Evolutionary conservation across 2,113 vertebrate species (phyloP), one percentile per base, ranked within the genome.

Genomic region (Ceyx cyanopectus): DNA sequence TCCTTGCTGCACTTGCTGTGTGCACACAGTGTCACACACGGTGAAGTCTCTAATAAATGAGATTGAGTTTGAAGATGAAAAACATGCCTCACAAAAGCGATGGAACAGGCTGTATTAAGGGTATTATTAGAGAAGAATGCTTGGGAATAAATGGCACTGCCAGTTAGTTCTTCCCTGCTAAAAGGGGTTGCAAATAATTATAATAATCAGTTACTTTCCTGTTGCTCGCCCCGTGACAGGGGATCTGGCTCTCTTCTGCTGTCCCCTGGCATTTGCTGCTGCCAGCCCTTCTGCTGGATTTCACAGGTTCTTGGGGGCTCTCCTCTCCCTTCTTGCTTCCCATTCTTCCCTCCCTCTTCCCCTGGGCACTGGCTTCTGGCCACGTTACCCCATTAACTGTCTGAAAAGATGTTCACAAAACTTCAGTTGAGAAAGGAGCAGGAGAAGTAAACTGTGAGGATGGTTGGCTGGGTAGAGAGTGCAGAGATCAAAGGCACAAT

Each of bases 11-110:
- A 60, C 63, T 93, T 18, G 51, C 79, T 77, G 87, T 65, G 84
- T 80, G 92, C 87, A 80, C 87, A 23, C 77, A 27, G 53, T 93
- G 92, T 30, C 89, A 63, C 92, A 87, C 18, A 24, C 32, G 2
- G 75, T 14, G 9, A 67, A 83, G 91, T 83, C 82, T 91, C 95
- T 85, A 94, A 93, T 78, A 96, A 91, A 93, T 10, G 79, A 93
- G 94, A 96, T 89, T 70, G 92, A 92, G 87, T 89, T 87, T 93
- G 91, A 53, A 87, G 91, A 94, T 93, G 87, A 87, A 96, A 96
- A 96, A 95, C 87, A 89, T 46, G 94, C 72, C 61, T 89, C 78
- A 85, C 87, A 89, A 92, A 96, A 91, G 87, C 53, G 1, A 46
- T 2, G 79, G 94, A 94, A 93, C 92, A 90, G 57, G 51, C 65